Evolutionary conservation across 2,797 vertebrate genomes (phyloP), one percentile per base, ranked within the genome.

Genomic region (Lacerta viridis): DNA sequence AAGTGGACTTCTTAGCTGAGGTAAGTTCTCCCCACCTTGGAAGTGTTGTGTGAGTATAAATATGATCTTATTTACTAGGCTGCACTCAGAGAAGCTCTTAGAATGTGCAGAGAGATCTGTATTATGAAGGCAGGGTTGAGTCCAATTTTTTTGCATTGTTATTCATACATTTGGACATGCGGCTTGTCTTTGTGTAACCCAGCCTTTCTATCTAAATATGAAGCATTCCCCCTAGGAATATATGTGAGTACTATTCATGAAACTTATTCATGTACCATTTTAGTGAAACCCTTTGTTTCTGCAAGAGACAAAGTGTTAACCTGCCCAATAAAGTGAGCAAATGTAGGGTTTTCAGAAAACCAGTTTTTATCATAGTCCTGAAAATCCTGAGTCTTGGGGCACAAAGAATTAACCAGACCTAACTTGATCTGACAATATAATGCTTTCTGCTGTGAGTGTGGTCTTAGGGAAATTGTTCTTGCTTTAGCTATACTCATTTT

Each of bases 1-100:
- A 99, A 94, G 98, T 96, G 0, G 98, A 98, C 88, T 99, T 99
- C 95, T 91, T 99, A 86, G 97, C 97, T n/a, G 97, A 99, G 98
- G 99, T 99, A 95, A 69, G n/a, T 55, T 55, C 50, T 4, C 50
- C 50, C 13, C 50, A 15, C 50, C 50, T 55, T 55, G 1, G 50
- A 13, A 15, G 13, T 15, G 50, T 13, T 55, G 50, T 13, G 50
- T 3, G 50, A 55, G 50, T 55, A 55, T 75, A 75, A 39, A 17
- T 33, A 36, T 76, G 27, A 23, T 74, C 23, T 81, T 81, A n/a
- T 9, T 64, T 4, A 27, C 29, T 76, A 43, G 15, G 10, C 11
- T 59, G 36, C 25, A 27, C 39, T 59, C 80, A 11, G n/a, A 33
- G n/a, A 64, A 81, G 17, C 15, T 59, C 23, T 80, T 1, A 36